Conservation (phyloP, 1,140 invertebrate species). For the Aphidius ervi region DNA sequence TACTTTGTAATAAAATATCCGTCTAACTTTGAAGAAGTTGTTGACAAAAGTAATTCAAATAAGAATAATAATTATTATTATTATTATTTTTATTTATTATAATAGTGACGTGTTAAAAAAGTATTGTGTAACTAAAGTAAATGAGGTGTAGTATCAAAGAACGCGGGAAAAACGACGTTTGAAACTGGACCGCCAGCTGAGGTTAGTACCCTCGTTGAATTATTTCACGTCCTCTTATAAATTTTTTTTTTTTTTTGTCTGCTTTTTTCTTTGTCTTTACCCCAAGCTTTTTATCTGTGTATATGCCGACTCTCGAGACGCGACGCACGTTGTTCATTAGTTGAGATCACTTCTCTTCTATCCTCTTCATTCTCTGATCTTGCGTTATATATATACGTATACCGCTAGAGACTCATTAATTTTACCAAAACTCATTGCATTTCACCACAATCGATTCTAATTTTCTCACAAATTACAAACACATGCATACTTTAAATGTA, state of each 20-base stretch:
- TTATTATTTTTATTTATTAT: no score
- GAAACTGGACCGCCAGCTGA: slow-evolving; percentile 46
- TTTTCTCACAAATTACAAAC: no score
- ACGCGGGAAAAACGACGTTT: slow-evolving; percentile 26
- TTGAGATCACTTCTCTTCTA: background rate
- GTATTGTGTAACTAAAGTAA: no score
- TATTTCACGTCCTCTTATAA: background rate
- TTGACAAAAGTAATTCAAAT: no score
- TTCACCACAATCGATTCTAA: no score
- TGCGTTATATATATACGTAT: no score
- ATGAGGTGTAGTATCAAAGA: slow-evolving; percentile 8
- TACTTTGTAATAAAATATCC: no score
- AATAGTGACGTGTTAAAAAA: no score
- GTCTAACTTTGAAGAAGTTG: no score
- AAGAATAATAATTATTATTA: no score
- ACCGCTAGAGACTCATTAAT: background rate
- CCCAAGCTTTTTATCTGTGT: background rate
- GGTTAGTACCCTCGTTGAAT: slow-evolving; percentile 32
- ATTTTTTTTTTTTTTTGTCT: slow-evolving; percentile 8
- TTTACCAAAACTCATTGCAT: background rate
- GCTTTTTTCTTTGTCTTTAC: background rate
- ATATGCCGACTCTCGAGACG: background rate
- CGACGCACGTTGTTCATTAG: slow-evolving; percentile 14
- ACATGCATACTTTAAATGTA: no score
- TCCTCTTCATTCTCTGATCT: background rate